Evolutionary conservation across 2,797 vertebrate species (phyloP), one percentile per base, ranked within the genome.

Genomic region (Dipus sagitta): DNA sequence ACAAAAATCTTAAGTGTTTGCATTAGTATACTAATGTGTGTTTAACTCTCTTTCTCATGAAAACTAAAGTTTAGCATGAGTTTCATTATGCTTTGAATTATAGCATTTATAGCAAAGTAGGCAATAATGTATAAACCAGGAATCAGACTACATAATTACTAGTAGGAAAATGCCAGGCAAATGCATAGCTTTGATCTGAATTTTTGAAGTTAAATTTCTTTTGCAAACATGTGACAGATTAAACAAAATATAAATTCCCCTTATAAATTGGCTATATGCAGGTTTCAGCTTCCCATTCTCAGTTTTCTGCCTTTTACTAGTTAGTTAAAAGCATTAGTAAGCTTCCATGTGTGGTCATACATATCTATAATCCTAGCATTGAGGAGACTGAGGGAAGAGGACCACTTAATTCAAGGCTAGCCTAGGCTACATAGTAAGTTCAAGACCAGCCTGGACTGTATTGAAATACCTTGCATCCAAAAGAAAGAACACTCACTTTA

Each of bases 171-270:
- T 84, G 68, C 75, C 70, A 83, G 26, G 0, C 34, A 70, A 2
- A 7, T 74, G 28, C 70, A 82, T 71, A 2, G 21, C 86, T 93
- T 89, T 28, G 8, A 18, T 76, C 21, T 93, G 28, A 18, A 2
- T 90, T 42, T 88, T 64, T 78, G 6, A 17, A 87, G 7, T 86
- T 62, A 38, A 3, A 9, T 71, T 90, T 24, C 32, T 34, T 91
- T 93, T 91, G 24, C 75, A 96, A 95, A 82, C 9, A 87, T 24
- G 30, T 68, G 47, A 13, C 18, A 86, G 20, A 10, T 89, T 68
- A 91, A 86, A 80, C 60, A 94, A 94, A 86, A 86, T 94, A 7
- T 8, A 92, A 28, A 47, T 28, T 6, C 17, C 58, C 68, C 90
- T 47, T 34, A 92, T 91, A 92, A 85, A 67, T 82, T 24, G 84